Evolutionary conservation across 2,888 invertebrate genomes (phyloP), one percentile per base, ranked within the genome.

Genomic region (Meliscaeva auricollis): DNA sequence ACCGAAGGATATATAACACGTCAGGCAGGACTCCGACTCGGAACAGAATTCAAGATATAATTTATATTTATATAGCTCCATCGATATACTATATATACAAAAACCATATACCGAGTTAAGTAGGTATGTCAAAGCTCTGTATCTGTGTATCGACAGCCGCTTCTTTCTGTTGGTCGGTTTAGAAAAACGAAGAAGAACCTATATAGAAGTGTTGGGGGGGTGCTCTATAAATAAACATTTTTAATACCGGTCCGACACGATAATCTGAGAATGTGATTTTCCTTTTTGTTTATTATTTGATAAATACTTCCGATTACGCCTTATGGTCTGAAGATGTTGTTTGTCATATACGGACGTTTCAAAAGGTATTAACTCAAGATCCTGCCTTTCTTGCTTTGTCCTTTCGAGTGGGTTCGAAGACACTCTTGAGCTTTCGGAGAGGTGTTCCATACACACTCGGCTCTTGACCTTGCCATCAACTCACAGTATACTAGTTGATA

Each of bases 141-240:
- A 30, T 66, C 8, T 13, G 0, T 46, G 17, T 62, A 44, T 41
- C 41, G 44, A 26, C 41, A 15, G 11, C 9, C 38, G 0, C 38
- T 38, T 9, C 11, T 9, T 38, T 38, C 38, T 38, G 11, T 38
- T 38, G 38, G 20, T 26, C 52, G 9, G 15, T 35, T 58, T 6
- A 58, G 11, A 17, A 30, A n/a, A n/a, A n/a, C 1, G 26, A 26
- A 26, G 26, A 11, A 8, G 35, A 35, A 35, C 7, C 7, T 35
- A 8, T 35, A 35, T 35, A 35, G 6, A 41, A 41, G 64, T 46
- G 35, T 35, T 66, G 13, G 38, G 11, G 11, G 9, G 3, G 13
- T n/a, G n/a, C 66, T 66, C 66, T 66, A 66, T 66, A 66, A 66
- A 66, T 66, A 66, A 66, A 66, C 66, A 66, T 66, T 66, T 66